These are phyloP conservation scores for Ditula angustiorana DNA, from an alignment of 2,888 invertebrate genomes.

Conservation along the genomic window DNA sequence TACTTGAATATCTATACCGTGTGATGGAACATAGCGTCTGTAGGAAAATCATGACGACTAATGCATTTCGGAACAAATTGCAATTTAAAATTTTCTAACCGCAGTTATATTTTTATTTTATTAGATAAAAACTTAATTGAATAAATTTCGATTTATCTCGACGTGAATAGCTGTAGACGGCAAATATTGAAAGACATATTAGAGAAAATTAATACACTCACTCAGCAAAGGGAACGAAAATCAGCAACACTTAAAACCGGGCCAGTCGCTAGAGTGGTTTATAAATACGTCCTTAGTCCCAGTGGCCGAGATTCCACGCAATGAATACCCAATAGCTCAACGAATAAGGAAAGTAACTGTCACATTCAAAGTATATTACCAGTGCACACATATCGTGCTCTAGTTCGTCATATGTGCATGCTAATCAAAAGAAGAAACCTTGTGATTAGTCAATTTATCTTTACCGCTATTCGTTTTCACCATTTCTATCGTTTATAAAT, in stretches of 20 bases:
- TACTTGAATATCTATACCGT: too few species aligned
- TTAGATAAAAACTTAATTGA: too few species aligned
- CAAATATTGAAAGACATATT: not conserved
- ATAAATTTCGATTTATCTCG: not conserved
- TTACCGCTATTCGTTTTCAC: conserved; percentile 31
- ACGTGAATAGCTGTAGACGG: not conserved
- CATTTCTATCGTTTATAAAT: conserved; percentile 36
- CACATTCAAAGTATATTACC: conserved; percentile 37
- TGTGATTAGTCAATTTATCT: conserved; percentile 5
- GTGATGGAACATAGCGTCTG: too few species aligned
- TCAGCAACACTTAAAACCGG: conserved; percentile 1
- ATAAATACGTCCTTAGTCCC: conserved; percentile 30
- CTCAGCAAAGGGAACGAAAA: not conserved
- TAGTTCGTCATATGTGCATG: conserved; percentile 34
- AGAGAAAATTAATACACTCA: not conserved
- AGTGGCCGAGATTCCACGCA: conserved; percentile 37
- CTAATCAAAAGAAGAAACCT: conserved; percentile 25
- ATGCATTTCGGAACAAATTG: too few species aligned
- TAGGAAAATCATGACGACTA: too few species aligned
- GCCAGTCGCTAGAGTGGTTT: conserved; percentile 5
- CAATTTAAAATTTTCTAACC: too few species aligned
- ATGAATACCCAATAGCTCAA: conserved; percentile 36
- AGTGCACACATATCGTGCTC: conserved; percentile 30
- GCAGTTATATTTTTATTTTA: too few species aligned
- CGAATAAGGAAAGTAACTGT: conserved; percentile 40